Base-by-base conservation (phyloP, 1,140 invertebrate species). In the Drosophila pseudoananassae region DNA sequence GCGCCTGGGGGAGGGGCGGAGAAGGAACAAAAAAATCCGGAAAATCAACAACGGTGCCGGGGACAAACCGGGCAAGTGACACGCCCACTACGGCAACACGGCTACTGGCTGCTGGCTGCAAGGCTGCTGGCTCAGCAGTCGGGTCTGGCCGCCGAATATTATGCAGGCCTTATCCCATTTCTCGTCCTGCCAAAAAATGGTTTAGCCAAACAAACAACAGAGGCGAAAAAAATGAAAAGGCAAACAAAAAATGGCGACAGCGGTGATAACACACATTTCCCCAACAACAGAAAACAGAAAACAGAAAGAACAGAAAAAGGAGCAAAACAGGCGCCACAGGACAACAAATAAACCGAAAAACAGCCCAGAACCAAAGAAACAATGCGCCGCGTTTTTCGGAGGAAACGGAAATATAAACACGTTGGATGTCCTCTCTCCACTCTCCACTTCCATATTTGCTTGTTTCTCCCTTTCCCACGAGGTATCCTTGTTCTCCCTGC, bases 181-280 rank as follows among this genome's bases (percentile, higher is more conserved):
- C 7, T 20, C 40, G 38, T 38, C 10, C 31, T n/a, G 29, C 9
- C 38, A 45, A 33, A 33, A 36, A 54, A 60, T 46, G 54, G 70
- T 75, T 66, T 73, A 63, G 52, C 68, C 56, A 73, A 54, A 59
- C 56, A 73, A 61, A 61, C 38, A 61, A 49, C 33, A 29, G 17
- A 49, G 27, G 23, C 27, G 9, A 9, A 46, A 58, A 55, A 63
- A 76, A 36, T 36, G 33, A 12, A 20, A 53, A 54, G 8, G 27
- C 40, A 55, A 23, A 52, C 31, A 87, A 77, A 84, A 75, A 84
- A 77, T 51, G 77, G 81, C 65, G 69, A 87, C 81, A 87, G 82
- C 73, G 58, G 68, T 85, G 81, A 85, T 84, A 80, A 84, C 81
- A 70, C 70, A 73, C 51, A 68, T 43, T 66, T 15, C 58, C 27